phyloP scores from a whole-genome alignment of 2,797 vertebrate genomes.

The Gymnocypris eckloni region DNA sequence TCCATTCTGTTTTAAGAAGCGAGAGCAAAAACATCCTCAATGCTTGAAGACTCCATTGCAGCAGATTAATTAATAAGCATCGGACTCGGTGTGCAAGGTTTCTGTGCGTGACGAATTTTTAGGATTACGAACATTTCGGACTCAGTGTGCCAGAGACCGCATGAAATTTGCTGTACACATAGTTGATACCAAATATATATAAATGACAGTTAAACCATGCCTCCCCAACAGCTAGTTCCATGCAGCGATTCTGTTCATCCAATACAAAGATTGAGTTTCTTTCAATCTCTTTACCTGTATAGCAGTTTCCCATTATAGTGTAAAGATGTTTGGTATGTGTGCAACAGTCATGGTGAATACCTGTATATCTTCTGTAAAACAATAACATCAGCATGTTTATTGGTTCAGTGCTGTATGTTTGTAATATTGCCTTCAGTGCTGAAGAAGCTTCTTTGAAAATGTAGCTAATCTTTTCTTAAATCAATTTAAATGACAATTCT shows the following conservation, averaged over 20 bases:
- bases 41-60: no score
- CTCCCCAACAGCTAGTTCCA: not conserved
- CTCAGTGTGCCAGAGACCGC: no score
- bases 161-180: not conserved
- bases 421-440: not conserved
- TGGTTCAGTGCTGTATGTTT: not conserved
- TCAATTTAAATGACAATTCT: not conserved
- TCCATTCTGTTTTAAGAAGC: not conserved
- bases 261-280: not conserved
- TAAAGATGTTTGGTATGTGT: conserved; percentile 22
- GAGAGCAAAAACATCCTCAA: no score
- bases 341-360: not conserved
- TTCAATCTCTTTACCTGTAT: not conserved
- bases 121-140: no score
- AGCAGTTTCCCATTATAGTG: conserved; percentile 12
- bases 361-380: not conserved
- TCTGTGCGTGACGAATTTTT: no score
- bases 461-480: not conserved
- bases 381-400: not conserved
- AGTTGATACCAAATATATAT: not conserved
- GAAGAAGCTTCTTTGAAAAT: not conserved
- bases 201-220: not conserved
- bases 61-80: no score
- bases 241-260: not conserved
- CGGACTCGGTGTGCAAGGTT: no score